Conservation (phyloP, 2,113 vertebrate species). For the Eulacestoma nigropectus region DNA sequence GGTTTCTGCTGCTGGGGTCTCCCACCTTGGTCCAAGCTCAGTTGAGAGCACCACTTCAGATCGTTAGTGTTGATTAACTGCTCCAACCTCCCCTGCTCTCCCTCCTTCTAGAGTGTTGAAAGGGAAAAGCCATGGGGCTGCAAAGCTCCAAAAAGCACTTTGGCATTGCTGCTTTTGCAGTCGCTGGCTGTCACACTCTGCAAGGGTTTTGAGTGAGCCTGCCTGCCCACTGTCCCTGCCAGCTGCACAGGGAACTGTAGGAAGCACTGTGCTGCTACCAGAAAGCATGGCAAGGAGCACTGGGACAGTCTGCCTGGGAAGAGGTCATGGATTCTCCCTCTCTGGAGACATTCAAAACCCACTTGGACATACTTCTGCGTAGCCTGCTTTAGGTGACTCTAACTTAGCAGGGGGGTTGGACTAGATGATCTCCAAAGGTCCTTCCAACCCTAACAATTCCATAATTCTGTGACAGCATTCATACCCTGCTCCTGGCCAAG, state of each 20-base stretch:
- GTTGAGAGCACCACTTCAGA: neutral
- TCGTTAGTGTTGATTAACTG: fast-evolving
- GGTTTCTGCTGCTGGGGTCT: neutral
- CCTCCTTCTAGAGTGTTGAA: neutral
- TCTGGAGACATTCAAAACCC: neutral
- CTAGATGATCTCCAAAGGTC: neutral
- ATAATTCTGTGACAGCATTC: neutral
- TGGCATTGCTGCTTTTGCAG: constrained; percentile 36
- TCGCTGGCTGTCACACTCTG: neutral
- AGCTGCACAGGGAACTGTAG: neutral
- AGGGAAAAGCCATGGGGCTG: constrained; percentile 32
- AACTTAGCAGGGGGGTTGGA: neutral
- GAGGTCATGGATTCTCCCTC: neutral
- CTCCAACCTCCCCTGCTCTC: neutral
- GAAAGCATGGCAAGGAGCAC: neutral
- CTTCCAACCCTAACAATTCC: neutral
- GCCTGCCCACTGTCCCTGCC: neutral
- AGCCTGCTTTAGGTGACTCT: neutral
- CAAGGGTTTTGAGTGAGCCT: neutral
- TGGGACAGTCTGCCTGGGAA: neutral
- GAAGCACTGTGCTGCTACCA: neutral
- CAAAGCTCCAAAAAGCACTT: constrained; percentile 31
- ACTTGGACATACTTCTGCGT: neutral
- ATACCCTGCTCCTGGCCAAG: neutral
- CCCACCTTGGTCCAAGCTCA: neutral